Evolutionary conservation across 1,140 invertebrate species (phyloP).

Genomic region (Brachystomella parvula): DNA sequence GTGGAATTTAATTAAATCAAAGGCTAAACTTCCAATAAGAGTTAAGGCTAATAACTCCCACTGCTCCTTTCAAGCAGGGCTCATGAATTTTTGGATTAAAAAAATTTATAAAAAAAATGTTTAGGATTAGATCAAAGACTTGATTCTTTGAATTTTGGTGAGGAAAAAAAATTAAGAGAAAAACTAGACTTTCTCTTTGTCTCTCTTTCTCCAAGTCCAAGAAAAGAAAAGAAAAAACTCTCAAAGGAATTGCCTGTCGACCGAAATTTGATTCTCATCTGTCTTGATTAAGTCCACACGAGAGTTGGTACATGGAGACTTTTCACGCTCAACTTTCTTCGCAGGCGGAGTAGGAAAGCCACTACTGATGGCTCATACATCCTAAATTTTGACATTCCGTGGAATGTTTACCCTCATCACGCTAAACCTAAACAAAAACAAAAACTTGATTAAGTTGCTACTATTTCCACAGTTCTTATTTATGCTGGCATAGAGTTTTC

Average conservation of each 20-base stretch:
- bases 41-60: no score
- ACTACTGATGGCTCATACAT: background rate
- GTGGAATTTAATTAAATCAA: no score
- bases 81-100: no score
- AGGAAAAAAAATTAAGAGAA: background rate
- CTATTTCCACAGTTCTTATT: background rate
- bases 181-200: background rate
- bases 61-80: no score
- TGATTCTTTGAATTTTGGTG: no score
- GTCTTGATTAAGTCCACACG: slow-evolving; percentile 23
- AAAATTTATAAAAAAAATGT: no score
- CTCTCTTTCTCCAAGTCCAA: background rate
- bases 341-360: background rate
- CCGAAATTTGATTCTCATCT: slow-evolving; percentile 32
- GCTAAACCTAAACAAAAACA: background rate
- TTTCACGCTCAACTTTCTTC: background rate
- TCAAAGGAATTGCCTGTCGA: slow-evolving; percentile 26
- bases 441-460: background rate
- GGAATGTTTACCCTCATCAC: background rate
- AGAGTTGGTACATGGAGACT: background rate
- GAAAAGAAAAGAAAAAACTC: slow-evolving; percentile 13
- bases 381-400: background rate
- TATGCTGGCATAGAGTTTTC: no score
- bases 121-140: no score
- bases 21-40: no score